Conservation (phyloP, 37 sponge, comb jelly and placozoan genomes). For the Aphrocallistes beatrix region DNA sequence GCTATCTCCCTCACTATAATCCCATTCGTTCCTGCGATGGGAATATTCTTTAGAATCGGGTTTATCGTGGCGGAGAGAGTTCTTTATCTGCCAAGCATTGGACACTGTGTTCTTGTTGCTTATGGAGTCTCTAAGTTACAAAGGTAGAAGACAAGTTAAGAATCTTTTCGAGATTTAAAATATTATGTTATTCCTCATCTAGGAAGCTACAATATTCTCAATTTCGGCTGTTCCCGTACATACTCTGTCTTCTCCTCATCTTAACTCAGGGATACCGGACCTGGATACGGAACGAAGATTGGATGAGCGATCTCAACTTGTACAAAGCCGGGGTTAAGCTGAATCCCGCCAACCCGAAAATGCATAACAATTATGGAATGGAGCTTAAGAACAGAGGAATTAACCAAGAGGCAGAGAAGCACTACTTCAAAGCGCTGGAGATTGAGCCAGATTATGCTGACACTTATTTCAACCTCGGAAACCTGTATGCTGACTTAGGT, state of each 20-base stretch:
- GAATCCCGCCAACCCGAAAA: constrained; percentile 62
- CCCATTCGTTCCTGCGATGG: constrained; percentile 71
- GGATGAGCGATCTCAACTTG: constrained; percentile 54
- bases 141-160: neutral
- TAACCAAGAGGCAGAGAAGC: constrained; percentile 35
- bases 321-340: constrained; percentile 63
- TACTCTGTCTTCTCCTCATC: neutral
- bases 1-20: constrained; percentile 40
- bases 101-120: constrained; percentile 52
- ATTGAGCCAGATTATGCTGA: constrained; percentile 68
- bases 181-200: neutral
- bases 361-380: constrained; percentile 77
- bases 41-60: constrained; percentile 60
- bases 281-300: constrained; percentile 40
- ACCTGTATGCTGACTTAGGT: constrained; percentile 52
- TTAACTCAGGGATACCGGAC: neutral
- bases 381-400: constrained; percentile 46
- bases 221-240: neutral
- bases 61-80: constrained; percentile 83
- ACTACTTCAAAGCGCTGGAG: constrained; percentile 47
- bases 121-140: constrained; percentile 30
- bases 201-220: neutral
- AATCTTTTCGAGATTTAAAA: too few species aligned
- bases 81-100: constrained; percentile 72
- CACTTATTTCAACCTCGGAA: constrained; percentile 71